phyloP scores from a whole-genome alignment of 2,888 invertebrate genomes.

The Drosophila seclusa region DNA sequence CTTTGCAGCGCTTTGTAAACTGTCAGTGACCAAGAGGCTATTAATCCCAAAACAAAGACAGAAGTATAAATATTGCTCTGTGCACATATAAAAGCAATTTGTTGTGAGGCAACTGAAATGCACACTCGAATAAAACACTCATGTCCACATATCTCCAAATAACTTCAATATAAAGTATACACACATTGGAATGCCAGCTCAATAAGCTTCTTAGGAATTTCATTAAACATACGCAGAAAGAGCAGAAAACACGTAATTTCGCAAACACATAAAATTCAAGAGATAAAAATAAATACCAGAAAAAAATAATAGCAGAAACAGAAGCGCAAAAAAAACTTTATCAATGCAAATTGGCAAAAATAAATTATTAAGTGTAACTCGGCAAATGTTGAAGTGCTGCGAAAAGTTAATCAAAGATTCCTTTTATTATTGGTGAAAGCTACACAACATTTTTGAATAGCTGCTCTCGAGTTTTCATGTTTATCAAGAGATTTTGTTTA shows the following conservation, averaged over 20 bases:
- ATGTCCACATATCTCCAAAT: background rate
- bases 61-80: conserved; percentile 66
- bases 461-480: conserved; percentile 37
- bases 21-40: conserved; percentile 63
- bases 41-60: conserved; percentile 57
- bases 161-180: conserved; percentile 9
- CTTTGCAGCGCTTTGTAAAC: conserved; percentile 47
- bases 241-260: conserved; percentile 35
- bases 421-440: conserved; percentile 12
- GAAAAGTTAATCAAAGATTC: conserved; percentile 38
- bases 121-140: conserved; percentile 9
- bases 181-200: conserved; percentile 23
- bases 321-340: conserved; percentile 1
- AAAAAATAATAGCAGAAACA: conserved; percentile 8
- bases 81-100: conserved; percentile 75
- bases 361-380: conserved; percentile 43
- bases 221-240: conserved; percentile 59
- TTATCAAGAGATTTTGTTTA: conserved; percentile 48
- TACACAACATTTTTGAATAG: conserved; percentile 14
- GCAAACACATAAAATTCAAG: conserved; percentile 29
- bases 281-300: conserved; percentile 6
- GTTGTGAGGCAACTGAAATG: conserved; percentile 26
- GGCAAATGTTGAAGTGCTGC: conserved; percentile 32
- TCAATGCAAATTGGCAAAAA: conserved; percentile 49
- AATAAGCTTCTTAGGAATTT: conserved; percentile 50